phyloP scores from a whole-genome alignment of 2,113 vertebrate genomes.

The Ailurus styani region DNA sequence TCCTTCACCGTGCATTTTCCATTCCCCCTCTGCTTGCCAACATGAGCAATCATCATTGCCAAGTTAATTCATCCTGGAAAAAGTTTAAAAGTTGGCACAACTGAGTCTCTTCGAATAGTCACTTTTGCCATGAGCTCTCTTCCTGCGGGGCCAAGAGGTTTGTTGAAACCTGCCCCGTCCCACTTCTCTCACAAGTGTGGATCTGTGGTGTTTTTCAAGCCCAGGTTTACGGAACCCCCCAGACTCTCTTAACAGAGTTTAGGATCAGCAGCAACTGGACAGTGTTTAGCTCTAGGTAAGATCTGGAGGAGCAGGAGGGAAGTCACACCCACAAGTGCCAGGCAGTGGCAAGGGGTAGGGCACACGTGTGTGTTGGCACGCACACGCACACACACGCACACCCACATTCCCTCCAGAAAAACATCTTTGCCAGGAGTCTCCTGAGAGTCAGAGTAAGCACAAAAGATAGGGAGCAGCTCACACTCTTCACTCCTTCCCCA shows the following conservation, averaged over 20 bases:
- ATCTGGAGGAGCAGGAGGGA: background rate
- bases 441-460: background rate
- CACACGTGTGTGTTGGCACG: background rate
- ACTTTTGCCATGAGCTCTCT: slow-evolving; percentile 10
- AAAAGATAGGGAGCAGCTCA: background rate
- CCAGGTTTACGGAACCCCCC: background rate
- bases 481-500: rapidly evolving
- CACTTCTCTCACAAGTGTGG: background rate
- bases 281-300: background rate
- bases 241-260: background rate
- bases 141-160: background rate
- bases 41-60: background rate
- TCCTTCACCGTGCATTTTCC: background rate
- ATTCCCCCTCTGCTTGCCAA: background rate
- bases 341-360: background rate
- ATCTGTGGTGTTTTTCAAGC: background rate
- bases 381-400: background rate
- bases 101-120: background rate
- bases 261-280: background rate
- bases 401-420: background rate
- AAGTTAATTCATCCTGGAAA: slow-evolving; percentile 34
- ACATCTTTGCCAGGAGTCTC: background rate
- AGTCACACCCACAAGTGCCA: background rate
- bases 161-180: background rate
- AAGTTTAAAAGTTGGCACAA: background rate